Conservation (phyloP, 2,888 invertebrate genomes). For the Acanthococcus lagerstroemiae region DNA sequence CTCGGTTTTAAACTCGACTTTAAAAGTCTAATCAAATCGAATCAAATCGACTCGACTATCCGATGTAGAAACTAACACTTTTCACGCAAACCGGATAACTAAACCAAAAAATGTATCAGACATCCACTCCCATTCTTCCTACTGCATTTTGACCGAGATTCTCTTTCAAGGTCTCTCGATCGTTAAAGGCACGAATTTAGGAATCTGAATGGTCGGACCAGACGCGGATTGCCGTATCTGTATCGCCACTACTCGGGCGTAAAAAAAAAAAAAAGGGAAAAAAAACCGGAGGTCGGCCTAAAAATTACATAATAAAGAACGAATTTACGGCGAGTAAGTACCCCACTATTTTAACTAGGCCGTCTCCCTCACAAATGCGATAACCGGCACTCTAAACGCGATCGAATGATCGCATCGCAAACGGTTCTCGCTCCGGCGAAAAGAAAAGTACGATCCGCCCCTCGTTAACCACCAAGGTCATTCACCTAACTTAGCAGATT, state of each 20-base stretch:
- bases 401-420: not conserved
- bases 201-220: not conserved
- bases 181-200: not conserved
- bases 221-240: not conserved
- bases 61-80: too few relatives aligned
- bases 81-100: conserved; percentile 21
- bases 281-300: not conserved
- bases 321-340: not conserved
- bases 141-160: conserved; percentile 8
- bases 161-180: conserved; percentile 15
- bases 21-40: too few relatives aligned
- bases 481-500: conserved; percentile 7
- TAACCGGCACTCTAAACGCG: not conserved
- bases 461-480: conserved; percentile 15
- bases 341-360: not conserved
- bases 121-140: not conserved
- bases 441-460: conserved; percentile 21
- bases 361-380: not conserved
- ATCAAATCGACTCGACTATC: too few relatives aligned
- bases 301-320: not conserved
- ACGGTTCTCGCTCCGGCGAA: not conserved
- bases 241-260: not conserved
- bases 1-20: too few relatives aligned
- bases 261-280: not conserved
- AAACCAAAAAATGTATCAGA: conserved; percentile 11